These are phyloP conservation scores for Craniophora ligustri DNA, from an alignment of 2,888 invertebrate species.

Conservation along the genomic window DNA sequence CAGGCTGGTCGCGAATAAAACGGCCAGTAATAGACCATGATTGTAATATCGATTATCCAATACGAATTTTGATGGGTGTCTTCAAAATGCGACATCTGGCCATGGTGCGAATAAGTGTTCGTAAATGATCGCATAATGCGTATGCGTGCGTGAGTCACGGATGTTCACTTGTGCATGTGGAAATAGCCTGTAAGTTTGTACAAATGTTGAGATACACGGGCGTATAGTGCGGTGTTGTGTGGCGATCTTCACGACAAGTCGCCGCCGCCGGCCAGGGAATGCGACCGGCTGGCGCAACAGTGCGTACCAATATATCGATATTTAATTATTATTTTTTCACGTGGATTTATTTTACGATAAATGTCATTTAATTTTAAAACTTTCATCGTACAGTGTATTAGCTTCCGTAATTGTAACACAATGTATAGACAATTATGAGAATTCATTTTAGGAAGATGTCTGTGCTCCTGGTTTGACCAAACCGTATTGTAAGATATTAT, in stretches of 20 bases:
- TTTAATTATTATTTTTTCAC: conserved; percentile 28
- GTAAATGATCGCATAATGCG: conserved; percentile 75
- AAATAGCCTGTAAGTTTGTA: conserved; percentile 82
- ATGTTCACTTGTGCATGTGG: conserved; percentile 83
- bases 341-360: conserved; percentile 10
- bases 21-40: conserved; percentile 59
- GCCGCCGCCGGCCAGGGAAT: conserved; percentile 80
- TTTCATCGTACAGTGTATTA: neutral
- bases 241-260: conserved; percentile 78
- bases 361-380: neutral
- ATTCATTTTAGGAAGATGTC: neutral
- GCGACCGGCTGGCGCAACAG: conserved; percentile 86
- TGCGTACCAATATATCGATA: conserved; percentile 74
- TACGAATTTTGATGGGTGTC: conserved; percentile 69
- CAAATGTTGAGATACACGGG: conserved; percentile 77
- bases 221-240: conserved; percentile 66
- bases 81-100: conserved; percentile 66
- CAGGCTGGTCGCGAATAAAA: conserved; percentile 59
- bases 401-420: neutral
- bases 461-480: too few species aligned
- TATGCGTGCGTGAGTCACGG: conserved; percentile 85
- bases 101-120: conserved; percentile 69
- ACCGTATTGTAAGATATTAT: too few species aligned
- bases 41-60: conserved; percentile 71
- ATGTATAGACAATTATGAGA: too few species aligned